Evolutionary conservation across 1,140 invertebrate species (phyloP), one percentile per base, ranked within the genome.

Genomic region (Monomorium pharaonis): DNA sequence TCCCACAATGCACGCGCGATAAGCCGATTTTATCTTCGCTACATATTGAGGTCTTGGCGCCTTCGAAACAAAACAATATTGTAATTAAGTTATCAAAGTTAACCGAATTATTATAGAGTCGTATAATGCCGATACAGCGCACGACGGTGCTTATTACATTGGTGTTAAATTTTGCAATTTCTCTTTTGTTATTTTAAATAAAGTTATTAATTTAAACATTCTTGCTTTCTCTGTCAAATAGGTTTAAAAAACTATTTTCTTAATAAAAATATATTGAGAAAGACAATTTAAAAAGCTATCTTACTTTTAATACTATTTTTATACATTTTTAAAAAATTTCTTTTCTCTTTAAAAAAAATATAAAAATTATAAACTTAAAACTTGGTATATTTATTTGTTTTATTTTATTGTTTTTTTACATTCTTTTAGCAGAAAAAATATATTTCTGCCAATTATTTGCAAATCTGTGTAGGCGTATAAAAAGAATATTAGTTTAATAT

Each of bases 21-120:
- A 69, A 54, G 47, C 47, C 47, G 63, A 80, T 51, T 54, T 80
- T 69, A 69, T 54, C 30, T 67, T 65, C 7, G n/a, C n/a, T 51
- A 49, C 27, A 14, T 51, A 14, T 67, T 5, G 27, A 51, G 16
- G 30, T 42, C 18, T 51, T 21, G 18, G 27, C 18, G 21, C n/a
- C 14, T 47, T 21, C 7, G 44, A 51, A 65, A 51, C 12, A 12
- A n/a, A n/a, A 49, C 16, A 6, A 10, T 51, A 33, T 16, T 33
- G 44, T 44, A 60, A 49, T 65, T 78, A 78, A 78, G 14, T 21
- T 7, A 24, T 60, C 54, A 44, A 47, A 54, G 6, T 37, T 37
- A 16, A 14, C 0, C 14, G 18, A 51, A n/a, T 74, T 33, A 54
- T 33, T 33, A 18, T 30, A 6, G 2, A 33, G 1, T 30, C 16